Conservation (phyloP, 2,888 invertebrate genomes). For the Apeira syringaria region DNA sequence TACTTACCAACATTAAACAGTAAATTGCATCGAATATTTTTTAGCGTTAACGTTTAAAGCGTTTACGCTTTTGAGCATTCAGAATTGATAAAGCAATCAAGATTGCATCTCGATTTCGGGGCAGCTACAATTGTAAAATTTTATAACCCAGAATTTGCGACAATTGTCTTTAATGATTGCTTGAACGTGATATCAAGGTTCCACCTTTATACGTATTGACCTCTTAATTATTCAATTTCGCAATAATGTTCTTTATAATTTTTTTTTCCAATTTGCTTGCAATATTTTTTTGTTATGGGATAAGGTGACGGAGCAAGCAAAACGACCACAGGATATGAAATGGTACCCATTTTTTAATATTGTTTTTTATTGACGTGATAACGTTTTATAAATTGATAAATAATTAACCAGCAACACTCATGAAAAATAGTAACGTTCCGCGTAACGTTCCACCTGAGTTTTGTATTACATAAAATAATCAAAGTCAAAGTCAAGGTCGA, state of each 20-base stretch:
- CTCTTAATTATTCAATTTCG: constrained; percentile 37
- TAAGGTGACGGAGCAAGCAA: no score
- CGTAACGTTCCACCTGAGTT: no score
- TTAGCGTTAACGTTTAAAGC: constrained; percentile 17
- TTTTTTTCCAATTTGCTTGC: constrained; percentile 48
- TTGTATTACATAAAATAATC: no score
- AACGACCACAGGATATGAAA: no score
- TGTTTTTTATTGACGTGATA: no score
- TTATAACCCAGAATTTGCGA: constrained; percentile 69
- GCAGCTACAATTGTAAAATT: constrained; percentile 57
- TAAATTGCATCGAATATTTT: constrained; percentile 26
- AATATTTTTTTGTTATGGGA: no score
- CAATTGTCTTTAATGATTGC: constrained; percentile 53
- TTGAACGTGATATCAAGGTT: constrained; percentile 45
- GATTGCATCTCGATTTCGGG: constrained; percentile 26
- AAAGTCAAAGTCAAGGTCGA: no score
- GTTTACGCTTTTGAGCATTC: constrained; percentile 17
- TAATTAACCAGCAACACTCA: no score
- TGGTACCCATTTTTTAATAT: no score
- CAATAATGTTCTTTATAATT: constrained; percentile 44
- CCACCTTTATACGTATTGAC: constrained; percentile 16
- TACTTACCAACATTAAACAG: constrained; percentile 23
- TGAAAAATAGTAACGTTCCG: no score
- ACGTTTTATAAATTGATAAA: no score
- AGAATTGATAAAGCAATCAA: constrained; percentile 39